Conservation (phyloP, 1,140 invertebrate species). For the Galleria mellonella region DNA sequence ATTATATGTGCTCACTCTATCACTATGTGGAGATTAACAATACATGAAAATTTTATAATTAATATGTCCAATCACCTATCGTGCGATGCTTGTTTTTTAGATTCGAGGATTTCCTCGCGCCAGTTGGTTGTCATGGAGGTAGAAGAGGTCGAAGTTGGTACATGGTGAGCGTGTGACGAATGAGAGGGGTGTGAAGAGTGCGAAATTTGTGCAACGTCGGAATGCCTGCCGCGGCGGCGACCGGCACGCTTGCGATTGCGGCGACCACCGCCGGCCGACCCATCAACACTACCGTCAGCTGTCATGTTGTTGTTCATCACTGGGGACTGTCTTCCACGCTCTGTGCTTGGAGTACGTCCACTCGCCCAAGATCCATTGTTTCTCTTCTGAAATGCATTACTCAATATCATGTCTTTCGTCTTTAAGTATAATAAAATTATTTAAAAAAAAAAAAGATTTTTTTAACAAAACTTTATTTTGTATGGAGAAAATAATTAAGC, state of each 20-base stretch:
- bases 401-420: too few species aligned
- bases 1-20: too few species aligned
- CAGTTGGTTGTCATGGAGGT: constrained; percentile 31
- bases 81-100: constrained; percentile 41
- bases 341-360: constrained; percentile 31
- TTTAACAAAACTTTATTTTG: too few species aligned
- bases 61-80: constrained; percentile 25
- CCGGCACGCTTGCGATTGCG: constrained; percentile 19
- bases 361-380: constrained; percentile 27
- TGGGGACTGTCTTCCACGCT: constrained; percentile 38
- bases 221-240: constrained; percentile 8
- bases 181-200: constrained; percentile 6
- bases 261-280: constrained; percentile 12
- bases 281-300: constrained; percentile 8
- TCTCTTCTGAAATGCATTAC: constrained; percentile 28
- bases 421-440: too few species aligned
- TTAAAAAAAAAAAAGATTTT: too few species aligned
- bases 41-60: neutral
- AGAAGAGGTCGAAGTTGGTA: constrained; percentile 14
- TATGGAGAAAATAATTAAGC: too few species aligned
- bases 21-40: too few species aligned
- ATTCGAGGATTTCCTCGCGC: constrained; percentile 58
- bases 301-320: neutral
- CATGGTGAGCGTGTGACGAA: constrained; percentile 15
- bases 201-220: constrained; percentile 4